Conservation (phyloP, 1,140 invertebrate species). For the Holcopasites calliopsidis region DNA sequence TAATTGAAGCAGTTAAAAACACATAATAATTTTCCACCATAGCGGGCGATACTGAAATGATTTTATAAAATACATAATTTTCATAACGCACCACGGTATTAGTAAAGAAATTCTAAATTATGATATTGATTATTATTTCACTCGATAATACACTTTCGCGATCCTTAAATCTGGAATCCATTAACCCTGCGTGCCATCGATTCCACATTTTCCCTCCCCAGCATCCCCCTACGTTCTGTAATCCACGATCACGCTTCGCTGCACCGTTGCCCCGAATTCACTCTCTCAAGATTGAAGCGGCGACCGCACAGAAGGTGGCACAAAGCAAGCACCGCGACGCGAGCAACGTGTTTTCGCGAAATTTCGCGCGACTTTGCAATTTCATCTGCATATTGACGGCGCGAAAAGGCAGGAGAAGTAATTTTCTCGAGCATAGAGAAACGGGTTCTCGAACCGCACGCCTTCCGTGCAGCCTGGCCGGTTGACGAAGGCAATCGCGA, state of each 20-base stretch:
- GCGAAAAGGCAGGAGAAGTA: background rate
- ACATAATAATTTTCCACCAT: too few species aligned
- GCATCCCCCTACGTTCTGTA: background rate
- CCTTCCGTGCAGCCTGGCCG: background rate
- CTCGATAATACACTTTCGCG: too few species aligned
- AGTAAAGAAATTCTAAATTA: too few species aligned
- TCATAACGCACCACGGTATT: too few species aligned
- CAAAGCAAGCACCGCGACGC: background rate
- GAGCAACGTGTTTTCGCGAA: slow-evolving; percentile 5
- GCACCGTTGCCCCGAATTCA: background rate
- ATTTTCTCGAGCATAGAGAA: background rate
- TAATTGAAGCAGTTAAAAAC: too few species aligned
- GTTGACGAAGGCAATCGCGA: slow-evolving; percentile 4
- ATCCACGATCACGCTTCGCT: slow-evolving; percentile 8
- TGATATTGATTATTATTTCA: too few species aligned
- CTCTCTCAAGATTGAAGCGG: slow-evolving; percentile 12
- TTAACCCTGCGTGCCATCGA: background rate
- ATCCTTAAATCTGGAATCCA: background rate
- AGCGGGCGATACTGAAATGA: too few species aligned
- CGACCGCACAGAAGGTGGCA: background rate
- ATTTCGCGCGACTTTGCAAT: slow-evolving; percentile 28
- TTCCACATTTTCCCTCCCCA: background rate
- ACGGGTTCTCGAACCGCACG: background rate
- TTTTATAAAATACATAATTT: too few species aligned
- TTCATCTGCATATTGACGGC: background rate